Evolutionary conservation across 2,797 vertebrate species (phyloP).

Genomic region (Clarias fuscus): DNA sequence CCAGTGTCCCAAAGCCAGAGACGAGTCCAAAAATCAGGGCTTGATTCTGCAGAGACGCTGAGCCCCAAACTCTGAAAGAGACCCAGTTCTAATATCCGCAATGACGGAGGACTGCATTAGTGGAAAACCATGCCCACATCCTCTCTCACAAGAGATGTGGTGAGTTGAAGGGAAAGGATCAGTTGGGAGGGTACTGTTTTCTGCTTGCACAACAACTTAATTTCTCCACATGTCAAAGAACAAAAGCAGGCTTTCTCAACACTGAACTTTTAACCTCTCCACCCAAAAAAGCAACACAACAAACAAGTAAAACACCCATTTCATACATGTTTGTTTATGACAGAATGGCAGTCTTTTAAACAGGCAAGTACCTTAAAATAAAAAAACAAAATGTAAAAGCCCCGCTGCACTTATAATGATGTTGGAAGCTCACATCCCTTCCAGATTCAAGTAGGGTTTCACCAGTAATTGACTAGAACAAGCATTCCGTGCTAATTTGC

Average conservation of each 20-base stretch:
- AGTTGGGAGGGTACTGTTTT: conserved; percentile 58
- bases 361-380: conserved; percentile 48
- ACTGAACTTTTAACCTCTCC: conserved; percentile 65
- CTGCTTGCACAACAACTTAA: conserved; percentile 55
- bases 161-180: conserved; percentile 58
- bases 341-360: conserved; percentile 15
- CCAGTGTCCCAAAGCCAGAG: conserved; percentile 27
- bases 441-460: conserved; percentile 60
- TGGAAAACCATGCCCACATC: conserved; percentile 63
- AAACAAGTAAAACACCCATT: conserved; percentile 56
- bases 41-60: conserved; percentile 30
- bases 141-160: conserved; percentile 68
- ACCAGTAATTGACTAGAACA: conserved; percentile 57
- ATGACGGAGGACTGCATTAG: conserved; percentile 65
- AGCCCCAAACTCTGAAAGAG: conserved; percentile 55
- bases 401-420: conserved; percentile 29
- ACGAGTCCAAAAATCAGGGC: conserved; percentile 33
- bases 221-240: conserved; percentile 61
- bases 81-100: conserved; percentile 59
- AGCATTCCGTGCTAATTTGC: conserved; percentile 65
- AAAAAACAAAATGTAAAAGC: conserved; percentile 48
- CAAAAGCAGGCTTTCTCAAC: conserved; percentile 68
- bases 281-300: conserved; percentile 56
- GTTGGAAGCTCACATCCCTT: conserved; percentile 59
- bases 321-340: conserved; percentile 46